Evolutionary conservation across 2,888 invertebrate species (phyloP), one percentile per base, ranked within the genome.

Genomic region (Salticus scenicus): DNA sequence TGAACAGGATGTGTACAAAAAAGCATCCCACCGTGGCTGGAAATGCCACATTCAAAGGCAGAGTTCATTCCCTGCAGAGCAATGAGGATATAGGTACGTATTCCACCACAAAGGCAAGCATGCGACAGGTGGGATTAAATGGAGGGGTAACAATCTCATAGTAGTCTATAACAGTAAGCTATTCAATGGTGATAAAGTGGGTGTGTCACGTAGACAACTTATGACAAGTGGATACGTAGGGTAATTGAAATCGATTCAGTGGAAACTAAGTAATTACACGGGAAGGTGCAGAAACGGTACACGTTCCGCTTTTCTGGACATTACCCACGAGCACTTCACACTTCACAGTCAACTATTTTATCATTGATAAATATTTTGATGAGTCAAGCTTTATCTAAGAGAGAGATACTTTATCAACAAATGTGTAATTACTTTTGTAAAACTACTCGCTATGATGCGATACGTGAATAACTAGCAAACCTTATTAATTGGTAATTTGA

Each of bases 191-290:
- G 57, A 57, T 57, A 57, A 24, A 24, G 24, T 57, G 57, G 57
- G 57, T 24, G 57, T 57, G 57, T 24, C 57, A 57, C 24, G 24
- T 24, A 24, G 20, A 57, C 57, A 57, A 24, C 20, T 24, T 12
- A 5, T 24, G 42, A 47, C 42, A 47, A 47, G 42, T 47, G 20
- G 57, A 24, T 24, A 24, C 57, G 57, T 57, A 24, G 57, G 24
- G 57, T 57, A 57, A 57, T 57, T 57, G 57, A 57, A 57, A 57
- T 57, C 57, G 24, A 57, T 57, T 20, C 24, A 24, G 17, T 24
- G 24, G 57, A 57, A 24, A 17, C 14, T 47, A n/a, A 57, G 17
- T 57, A 57, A 57, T 57, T 57, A 24, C 12, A 2, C 5, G 24
- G 57, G 24, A 24, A 24, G 17, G 42, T 10, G 17, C 42, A 2